A percentile compares a stretch with the other conserved stretches of the same genome.
These are phyloP conservation scores for Kryphioiulus occultus DNA, from an alignment of 2,888 invertebrate species.

Conservation along the genomic window DNA sequence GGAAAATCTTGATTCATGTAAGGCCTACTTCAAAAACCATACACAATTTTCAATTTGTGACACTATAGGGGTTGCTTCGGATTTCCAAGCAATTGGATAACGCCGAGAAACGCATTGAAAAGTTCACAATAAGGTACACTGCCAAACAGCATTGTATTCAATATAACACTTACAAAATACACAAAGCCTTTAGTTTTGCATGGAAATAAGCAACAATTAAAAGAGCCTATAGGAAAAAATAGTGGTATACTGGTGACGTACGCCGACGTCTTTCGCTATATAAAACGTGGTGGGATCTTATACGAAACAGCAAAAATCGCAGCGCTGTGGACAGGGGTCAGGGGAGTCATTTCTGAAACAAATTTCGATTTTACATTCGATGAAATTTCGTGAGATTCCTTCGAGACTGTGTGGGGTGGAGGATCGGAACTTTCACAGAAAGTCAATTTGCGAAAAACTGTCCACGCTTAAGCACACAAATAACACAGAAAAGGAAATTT, in stretches of 20 bases:
- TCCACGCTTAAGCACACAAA: slow-evolving; percentile 8
- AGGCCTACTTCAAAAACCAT: slow-evolving; percentile 27
- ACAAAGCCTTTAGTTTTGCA: slow-evolving; percentile 1
- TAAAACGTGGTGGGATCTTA: background rate
- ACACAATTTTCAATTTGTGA: background rate
- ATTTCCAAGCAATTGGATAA: background rate
- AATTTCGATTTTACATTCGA: background rate
- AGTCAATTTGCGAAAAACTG: slow-evolving; percentile 26
- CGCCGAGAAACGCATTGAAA: background rate
- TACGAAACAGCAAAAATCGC: background rate
- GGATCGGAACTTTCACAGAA: slow-evolving; percentile 24
- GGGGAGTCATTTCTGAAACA: background rate
- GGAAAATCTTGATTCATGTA: background rate
- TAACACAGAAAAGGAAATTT: background rate
- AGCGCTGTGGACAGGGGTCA: background rate
- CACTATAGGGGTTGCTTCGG: background rate
- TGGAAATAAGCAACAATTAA: slow-evolving; percentile 38
- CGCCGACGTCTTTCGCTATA: slow-evolving; percentile 15
- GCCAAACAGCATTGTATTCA: slow-evolving; percentile 37
- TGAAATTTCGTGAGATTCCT: background rate
- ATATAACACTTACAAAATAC: slow-evolving; percentile 36
- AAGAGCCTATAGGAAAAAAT: slow-evolving; percentile 13
- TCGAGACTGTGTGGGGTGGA: background rate
- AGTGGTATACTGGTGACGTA: slow-evolving; percentile 7
- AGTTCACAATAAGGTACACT: slow-evolving; percentile 14